Conservation (phyloP, 2,888 invertebrate species). For the Seira ritae region DNA sequence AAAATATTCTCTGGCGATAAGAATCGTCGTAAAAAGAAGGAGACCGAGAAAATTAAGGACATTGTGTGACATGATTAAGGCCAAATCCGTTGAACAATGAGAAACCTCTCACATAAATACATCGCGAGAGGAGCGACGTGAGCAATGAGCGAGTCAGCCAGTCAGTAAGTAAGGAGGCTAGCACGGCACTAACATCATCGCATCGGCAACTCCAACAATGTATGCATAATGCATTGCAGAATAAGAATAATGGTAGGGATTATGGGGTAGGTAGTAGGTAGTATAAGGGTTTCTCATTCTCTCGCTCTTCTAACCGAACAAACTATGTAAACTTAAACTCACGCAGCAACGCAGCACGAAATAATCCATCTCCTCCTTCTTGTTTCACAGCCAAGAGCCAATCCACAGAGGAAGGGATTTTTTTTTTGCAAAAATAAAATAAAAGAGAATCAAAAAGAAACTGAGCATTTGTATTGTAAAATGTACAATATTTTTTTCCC, state of each 20-base stretch:
- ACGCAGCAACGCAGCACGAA: too few relatives aligned
- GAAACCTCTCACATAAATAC: slow-evolving; percentile 66
- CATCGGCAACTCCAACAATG: neutral
- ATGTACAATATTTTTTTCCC: neutral
- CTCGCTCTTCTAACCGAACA: too few relatives aligned
- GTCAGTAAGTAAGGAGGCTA: slow-evolving; percentile 29
- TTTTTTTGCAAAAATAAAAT: too few relatives aligned
- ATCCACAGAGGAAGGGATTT: slow-evolving; percentile 9
- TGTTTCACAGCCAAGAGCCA: too few relatives aligned
- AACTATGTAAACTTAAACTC: too few relatives aligned
- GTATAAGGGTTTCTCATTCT: slow-evolving; percentile 9
- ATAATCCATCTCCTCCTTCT: too few relatives aligned
- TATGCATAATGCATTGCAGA: too few relatives aligned
- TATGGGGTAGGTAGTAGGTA: too few relatives aligned
- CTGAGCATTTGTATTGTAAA: neutral
- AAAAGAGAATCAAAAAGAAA: neutral
- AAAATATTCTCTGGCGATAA: slow-evolving; percentile 52
- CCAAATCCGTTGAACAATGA: slow-evolving; percentile 66
- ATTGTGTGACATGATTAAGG: slow-evolving; percentile 68
- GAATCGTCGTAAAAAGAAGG: slow-evolving; percentile 64
- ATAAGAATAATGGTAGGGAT: too few relatives aligned
- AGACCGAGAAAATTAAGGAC: slow-evolving; percentile 68
- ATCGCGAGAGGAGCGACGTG: too few relatives aligned
- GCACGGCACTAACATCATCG: neutral
- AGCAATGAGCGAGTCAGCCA: neutral